These are phyloP conservation scores for Campylorhamphus procurvoides DNA, from an alignment of 2,113 vertebrate species.

Conservation along the genomic window DNA sequence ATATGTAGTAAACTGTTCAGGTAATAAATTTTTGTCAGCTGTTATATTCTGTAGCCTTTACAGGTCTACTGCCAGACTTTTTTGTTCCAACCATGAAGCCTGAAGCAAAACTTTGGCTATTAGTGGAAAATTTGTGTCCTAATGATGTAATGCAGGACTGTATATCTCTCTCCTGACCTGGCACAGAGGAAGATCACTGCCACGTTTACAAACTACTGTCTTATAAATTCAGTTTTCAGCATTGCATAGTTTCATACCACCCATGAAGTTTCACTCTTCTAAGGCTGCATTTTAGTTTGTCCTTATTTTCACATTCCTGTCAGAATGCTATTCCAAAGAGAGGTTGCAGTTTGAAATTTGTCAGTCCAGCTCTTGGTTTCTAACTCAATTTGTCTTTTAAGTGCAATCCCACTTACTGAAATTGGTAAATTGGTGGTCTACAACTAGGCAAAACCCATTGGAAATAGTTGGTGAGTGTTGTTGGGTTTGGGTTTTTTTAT, in stretches of 20 bases:
- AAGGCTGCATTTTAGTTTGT: neutral
- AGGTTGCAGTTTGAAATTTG: neutral
- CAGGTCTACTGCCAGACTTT: neutral
- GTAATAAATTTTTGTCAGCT: neutral
- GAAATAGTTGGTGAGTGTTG: neutral
- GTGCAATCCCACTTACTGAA: accelerated
- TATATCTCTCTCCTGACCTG: neutral
- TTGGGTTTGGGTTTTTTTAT: neutral
- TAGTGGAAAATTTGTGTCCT: neutral
- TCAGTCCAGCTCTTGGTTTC: neutral
- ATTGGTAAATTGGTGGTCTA: neutral
- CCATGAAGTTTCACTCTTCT: neutral
- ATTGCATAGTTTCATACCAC: neutral
- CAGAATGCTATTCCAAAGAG: neutral
- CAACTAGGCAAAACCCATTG: neutral
- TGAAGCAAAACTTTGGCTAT: neutral
- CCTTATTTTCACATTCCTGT: neutral
- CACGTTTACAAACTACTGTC: neutral
- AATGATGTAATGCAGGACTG: neutral
- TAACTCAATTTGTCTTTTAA: neutral
- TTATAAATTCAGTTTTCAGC: neutral
- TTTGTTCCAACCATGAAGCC: neutral
- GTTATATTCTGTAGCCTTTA: neutral
- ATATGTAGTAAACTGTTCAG: neutral
- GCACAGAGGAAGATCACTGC: neutral